Conservation (phyloP, 2,113 vertebrate species). For the Zeus faber region DNA sequence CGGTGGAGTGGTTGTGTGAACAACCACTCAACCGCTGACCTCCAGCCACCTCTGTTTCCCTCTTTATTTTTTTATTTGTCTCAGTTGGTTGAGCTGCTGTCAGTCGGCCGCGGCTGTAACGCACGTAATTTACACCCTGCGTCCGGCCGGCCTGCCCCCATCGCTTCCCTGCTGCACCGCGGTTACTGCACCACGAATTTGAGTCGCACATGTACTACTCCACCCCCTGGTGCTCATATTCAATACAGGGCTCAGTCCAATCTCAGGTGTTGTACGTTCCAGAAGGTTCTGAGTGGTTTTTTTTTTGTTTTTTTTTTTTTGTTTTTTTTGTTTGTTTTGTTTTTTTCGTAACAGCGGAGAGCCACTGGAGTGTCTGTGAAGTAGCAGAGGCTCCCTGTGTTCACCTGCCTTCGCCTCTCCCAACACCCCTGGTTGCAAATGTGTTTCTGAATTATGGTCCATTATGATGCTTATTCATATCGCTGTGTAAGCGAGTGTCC, state of each 20-base stretch:
- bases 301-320: no score
- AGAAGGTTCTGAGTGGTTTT: conserved; percentile 23
- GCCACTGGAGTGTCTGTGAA: no score
- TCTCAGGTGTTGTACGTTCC: conserved; percentile 28
- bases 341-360: no score
- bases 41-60: not conserved
- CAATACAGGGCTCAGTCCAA: no score
- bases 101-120: conserved; percentile 37
- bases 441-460: conserved; percentile 52
- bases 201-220: no score
- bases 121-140: conserved; percentile 60
- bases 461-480: conserved; percentile 63
- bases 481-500: conserved; percentile 57
- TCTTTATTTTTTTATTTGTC: conserved; percentile 56
- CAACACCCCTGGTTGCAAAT: conserved; percentile 35
- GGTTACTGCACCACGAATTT: no score
- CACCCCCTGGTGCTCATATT: no score
- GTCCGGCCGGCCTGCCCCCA: no score
- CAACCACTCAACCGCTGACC: no score
- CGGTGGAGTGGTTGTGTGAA: not conserved
- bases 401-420: conserved; percentile 34
- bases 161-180: no score
- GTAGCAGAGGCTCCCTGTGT: conserved; percentile 43
- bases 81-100: conserved; percentile 58
- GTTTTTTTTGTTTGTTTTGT: no score